Evolutionary conservation across 2,797 vertebrate genomes (phyloP), one percentile per base, ranked within the genome.

Genomic region (Cynopterus sphinx): DNA sequence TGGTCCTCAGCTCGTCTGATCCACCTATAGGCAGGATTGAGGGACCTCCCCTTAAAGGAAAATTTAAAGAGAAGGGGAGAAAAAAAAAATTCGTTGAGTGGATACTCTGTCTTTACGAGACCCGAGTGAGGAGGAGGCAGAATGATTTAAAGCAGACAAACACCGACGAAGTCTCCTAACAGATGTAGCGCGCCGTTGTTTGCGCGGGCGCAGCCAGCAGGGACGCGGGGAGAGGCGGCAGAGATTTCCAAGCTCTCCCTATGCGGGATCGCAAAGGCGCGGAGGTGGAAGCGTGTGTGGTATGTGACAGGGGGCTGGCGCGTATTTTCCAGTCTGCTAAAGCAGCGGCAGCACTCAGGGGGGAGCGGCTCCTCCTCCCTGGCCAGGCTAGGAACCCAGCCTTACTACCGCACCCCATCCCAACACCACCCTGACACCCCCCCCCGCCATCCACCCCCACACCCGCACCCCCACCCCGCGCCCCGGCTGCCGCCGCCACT

Each of bases 171-270:
- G 93, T 93, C 73, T 84, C 31, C 3, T 5, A 92, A 87, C 85
- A 77, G 92, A 61, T 53, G 87, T 19, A 67, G 87, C 77, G 91
- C 82, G 53, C 92, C 12, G 91, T 21, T 86, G 85, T 90, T 94
- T 75, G 85, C 89, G 85, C 57, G 22, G 78, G 93, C 91, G 19
- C 86, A 46, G 84, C 26, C 71, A n/a, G 43, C 71, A 16, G 91
- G 33, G 39, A 75, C 9, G 17, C 12, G 73, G 79, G 31, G 49
- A 12, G 63, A 28, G n/a, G 82, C 33, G 46, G n/a, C 89, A n/a
- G 90, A 90, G 97, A 95, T 93, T 97, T 92, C 90, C 97, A 92
- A 85, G 93, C 95, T 97, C 90, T 97, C 92, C 86, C 73, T 2
- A 9, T 19, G 53, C 59, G 68, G 93, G 92, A 83, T 6, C 9